Percentiles rank a stretch among this genome's conserved stretches.
Conservation (phyloP, 1,140 invertebrate genomes). For the Paracyclopina nana region DNA sequence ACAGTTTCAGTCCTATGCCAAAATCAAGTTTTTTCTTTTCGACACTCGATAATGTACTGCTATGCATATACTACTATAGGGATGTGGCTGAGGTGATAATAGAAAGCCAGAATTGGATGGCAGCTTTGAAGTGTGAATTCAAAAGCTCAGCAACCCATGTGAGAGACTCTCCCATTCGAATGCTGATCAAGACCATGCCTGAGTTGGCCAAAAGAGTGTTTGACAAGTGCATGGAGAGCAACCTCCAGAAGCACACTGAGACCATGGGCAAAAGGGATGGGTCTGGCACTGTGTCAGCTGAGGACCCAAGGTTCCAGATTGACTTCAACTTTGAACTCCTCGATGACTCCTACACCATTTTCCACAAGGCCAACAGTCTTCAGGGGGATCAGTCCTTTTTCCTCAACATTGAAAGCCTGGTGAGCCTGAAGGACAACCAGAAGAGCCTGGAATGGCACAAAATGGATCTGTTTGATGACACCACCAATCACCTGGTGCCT, state of each 20-base stretch:
- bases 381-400: too few relatives aligned
- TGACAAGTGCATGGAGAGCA: conserved; percentile 20
- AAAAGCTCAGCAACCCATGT: conserved; percentile 22
- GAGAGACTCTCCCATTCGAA: conserved; percentile 31
- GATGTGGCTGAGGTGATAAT: conserved; percentile 28
- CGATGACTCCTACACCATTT: conserved; percentile 26
- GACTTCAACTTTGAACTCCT: conserved; percentile 33
- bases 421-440: conserved; percentile 22
- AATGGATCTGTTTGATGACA: not conserved
- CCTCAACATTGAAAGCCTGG: too few relatives aligned
- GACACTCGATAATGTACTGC: too few relatives aligned
- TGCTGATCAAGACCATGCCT: conserved; percentile 29
- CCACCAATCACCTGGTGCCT: conserved; percentile 20
- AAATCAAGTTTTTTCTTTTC: too few relatives aligned
- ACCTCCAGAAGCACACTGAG: not conserved
- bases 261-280: not conserved
- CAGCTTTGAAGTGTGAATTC: conserved; percentile 27
- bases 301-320: conserved; percentile 23
- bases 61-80: too few relatives aligned
- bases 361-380: too few relatives aligned
- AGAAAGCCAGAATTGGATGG: conserved; percentile 27
- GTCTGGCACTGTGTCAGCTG: not conserved
- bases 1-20: too few relatives aligned
- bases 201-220: conserved; percentile 32
- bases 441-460: not conserved